Percentiles rank a stretch among this genome's conserved stretches.
These are phyloP conservation scores for Phoenoteleia sp. DNA, from an alignment of 2,888 invertebrate species.

Conservation along the genomic window DNA sequence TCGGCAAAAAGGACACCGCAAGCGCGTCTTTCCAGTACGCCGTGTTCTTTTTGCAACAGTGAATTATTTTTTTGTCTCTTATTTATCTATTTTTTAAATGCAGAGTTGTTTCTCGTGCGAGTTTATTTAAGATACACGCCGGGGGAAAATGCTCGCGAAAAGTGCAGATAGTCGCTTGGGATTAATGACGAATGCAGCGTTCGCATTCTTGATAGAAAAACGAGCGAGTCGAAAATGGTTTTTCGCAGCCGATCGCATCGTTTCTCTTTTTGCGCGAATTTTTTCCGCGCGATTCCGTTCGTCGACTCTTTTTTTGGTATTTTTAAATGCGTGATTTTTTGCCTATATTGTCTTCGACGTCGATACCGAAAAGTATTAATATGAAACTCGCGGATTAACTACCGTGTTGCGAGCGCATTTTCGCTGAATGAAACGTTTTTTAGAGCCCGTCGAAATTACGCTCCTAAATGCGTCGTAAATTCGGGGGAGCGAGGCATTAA, in stretches of 20 bases:
- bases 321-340: slow-evolving; percentile 19
- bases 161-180: slow-evolving; percentile 37
- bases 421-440: slow-evolving; percentile 34
- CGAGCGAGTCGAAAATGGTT: slow-evolving; percentile 33
- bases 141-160: slow-evolving; percentile 28
- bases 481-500: slow-evolving; percentile 10
- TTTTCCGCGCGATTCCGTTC: not conserved
- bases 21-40: no score
- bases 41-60: slow-evolving; percentile 8
- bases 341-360: slow-evolving; percentile 43
- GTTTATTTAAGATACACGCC: slow-evolving; percentile 57
- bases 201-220: slow-evolving; percentile 44
- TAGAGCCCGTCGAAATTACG: slow-evolving; percentile 34
- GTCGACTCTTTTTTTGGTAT: not conserved
- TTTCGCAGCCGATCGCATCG: slow-evolving; percentile 1
- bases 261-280: not conserved
- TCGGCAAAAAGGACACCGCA: not conserved
- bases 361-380: slow-evolving; percentile 51
- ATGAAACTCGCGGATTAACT: slow-evolving; percentile 39
- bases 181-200: slow-evolving; percentile 58
- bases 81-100: not conserved
- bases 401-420: slow-evolving; percentile 12
- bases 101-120: slow-evolving; percentile 42
- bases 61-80: slow-evolving; percentile 8
- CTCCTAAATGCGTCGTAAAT: slow-evolving; percentile 32